These are phyloP conservation scores for Osmerus eperlanus DNA, from an alignment of 2,113 vertebrate species.

Conservation along the genomic window DNA sequence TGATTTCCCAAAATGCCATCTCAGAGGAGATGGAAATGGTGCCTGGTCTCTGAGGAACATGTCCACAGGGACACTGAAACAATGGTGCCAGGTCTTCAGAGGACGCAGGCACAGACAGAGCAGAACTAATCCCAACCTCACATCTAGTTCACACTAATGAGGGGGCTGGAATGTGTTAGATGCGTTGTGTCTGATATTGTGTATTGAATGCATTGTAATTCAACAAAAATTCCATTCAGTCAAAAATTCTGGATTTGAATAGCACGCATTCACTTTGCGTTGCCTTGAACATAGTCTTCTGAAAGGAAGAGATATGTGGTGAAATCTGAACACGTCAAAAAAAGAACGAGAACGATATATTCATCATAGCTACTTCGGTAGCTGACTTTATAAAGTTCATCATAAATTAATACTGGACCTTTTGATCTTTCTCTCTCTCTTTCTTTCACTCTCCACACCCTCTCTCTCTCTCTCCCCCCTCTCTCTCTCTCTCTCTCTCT, in stretches of 20 bases:
- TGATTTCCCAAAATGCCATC: slow-evolving; percentile 1
- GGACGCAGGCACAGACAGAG: background rate
- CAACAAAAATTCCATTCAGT: too few relatives aligned
- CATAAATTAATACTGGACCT: slow-evolving; percentile 4
- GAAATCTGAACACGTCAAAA: background rate
- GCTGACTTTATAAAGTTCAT: slow-evolving; percentile 5
- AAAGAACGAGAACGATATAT: background rate
- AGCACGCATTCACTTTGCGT: too few relatives aligned
- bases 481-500: too few relatives aligned
- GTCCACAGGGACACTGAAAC: background rate
- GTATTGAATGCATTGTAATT: too few relatives aligned
- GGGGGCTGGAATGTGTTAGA: background rate
- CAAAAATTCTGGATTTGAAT: background rate
- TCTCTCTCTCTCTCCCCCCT: background rate
- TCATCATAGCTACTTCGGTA: background rate
- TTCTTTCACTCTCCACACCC: slow-evolving; percentile 4
- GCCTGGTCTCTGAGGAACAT: background rate
- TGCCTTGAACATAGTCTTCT: too few relatives aligned
- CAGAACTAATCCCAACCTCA: background rate
- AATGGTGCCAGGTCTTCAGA: background rate
- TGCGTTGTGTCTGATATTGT: too few relatives aligned
- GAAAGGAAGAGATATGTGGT: too few relatives aligned
- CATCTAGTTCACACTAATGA: background rate
- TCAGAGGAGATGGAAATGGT: background rate
- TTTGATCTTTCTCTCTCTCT: slow-evolving; percentile 7